Conservation (phyloP, 1,140 invertebrate species). For the Cydia splendana region DNA sequence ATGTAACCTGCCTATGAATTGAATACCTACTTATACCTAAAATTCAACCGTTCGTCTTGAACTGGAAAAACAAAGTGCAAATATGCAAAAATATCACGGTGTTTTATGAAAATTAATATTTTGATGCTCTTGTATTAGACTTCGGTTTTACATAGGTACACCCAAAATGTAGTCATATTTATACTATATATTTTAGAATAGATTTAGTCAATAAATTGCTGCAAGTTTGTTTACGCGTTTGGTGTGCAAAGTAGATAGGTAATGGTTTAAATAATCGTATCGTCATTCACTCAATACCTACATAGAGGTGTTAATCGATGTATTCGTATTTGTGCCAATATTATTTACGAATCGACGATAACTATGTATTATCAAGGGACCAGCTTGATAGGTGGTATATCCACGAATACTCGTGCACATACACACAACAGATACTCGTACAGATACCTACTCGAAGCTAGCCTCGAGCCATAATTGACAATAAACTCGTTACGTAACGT, state of each 20-base stretch:
- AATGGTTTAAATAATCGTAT: background rate
- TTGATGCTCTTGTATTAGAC: no score
- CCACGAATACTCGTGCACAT: background rate
- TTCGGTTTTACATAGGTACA: no score
- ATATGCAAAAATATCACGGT: no score
- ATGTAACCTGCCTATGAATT: background rate
- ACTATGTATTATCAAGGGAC: background rate
- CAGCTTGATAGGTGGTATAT: background rate
- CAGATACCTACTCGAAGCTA: background rate
- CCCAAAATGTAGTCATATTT: no score
- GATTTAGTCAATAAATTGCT: no score
- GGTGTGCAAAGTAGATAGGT: background rate
- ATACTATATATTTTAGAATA: no score
- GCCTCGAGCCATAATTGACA: conserved; percentile 48
- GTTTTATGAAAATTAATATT: no score
- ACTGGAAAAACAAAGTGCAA: background rate
- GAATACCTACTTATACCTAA: background rate
- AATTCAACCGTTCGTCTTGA: background rate
- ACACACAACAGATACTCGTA: background rate
- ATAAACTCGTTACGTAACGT: conserved; percentile 49
- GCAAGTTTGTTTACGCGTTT: no score
- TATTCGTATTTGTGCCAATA: background rate
- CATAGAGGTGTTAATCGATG: background rate
- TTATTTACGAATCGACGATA: background rate
- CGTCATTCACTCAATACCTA: background rate